phyloP scores from a whole-genome alignment of 1,140 invertebrate genomes.

The Pteromalus puparum region DNA sequence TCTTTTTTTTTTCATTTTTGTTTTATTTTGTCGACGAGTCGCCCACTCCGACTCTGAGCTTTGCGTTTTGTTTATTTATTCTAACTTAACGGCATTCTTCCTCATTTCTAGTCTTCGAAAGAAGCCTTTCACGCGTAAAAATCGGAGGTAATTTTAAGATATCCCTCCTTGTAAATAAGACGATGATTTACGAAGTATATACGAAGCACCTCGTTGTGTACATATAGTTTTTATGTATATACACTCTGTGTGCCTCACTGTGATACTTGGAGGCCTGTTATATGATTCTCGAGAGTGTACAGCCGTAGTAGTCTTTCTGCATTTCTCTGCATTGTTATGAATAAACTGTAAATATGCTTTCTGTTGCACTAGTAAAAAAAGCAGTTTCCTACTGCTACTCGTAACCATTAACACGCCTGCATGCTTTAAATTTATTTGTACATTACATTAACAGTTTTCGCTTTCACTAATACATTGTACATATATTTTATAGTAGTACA shows the following conservation, averaged over 20 bases:
- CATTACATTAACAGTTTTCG: slow-evolving; percentile 35
- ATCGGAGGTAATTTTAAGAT: slow-evolving; percentile 19
- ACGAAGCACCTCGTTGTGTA: slow-evolving; percentile 42
- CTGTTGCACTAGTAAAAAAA: slow-evolving; percentile 31
- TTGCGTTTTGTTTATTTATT: neutral
- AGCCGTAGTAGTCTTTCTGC: slow-evolving; percentile 40
- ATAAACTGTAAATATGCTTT: slow-evolving; percentile 37
- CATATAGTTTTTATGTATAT: slow-evolving; percentile 51
- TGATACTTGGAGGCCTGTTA: slow-evolving; percentile 22
- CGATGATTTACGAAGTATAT: neutral
- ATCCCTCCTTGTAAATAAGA: slow-evolving; percentile 22
- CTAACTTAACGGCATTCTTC: slow-evolving; percentile 1
- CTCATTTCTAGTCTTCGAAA: slow-evolving; percentile 22
- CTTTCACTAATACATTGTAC: slow-evolving; percentile 34
- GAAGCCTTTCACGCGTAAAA: slow-evolving; percentile 20
- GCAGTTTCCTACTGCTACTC: neutral
- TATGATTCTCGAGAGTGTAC: slow-evolving; percentile 61
- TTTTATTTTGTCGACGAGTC: neutral
- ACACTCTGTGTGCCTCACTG: slow-evolving; percentile 42
- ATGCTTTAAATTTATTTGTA: slow-evolving; percentile 3
- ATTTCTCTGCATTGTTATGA: slow-evolving; percentile 48
- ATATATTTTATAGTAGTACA: slow-evolving; percentile 4
- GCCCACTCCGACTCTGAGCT: neutral
- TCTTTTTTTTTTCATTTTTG: neutral
- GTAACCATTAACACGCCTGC: neutral